These are phyloP conservation scores for Corvus hawaiiensis DNA, from an alignment of 2,113 vertebrate species.

Conservation along the genomic window DNA sequence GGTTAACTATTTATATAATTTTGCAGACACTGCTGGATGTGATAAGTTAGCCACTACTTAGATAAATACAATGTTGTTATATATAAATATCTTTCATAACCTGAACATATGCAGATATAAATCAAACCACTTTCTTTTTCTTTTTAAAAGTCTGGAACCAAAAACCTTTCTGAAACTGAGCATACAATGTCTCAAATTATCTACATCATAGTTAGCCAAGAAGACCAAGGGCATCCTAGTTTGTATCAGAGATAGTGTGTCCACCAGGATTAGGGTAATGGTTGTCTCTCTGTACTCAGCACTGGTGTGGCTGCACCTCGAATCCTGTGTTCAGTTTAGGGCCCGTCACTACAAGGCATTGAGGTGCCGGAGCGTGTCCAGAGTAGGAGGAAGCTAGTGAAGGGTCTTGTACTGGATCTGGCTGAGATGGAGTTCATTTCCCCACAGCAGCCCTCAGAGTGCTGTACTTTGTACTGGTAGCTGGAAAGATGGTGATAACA, in stretches of 20 bases:
- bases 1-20: background rate
- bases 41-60: background rate
- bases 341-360: background rate
- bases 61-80: background rate
- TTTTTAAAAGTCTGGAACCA: background rate
- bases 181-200: background rate
- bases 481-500: background rate
- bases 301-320: fast-evolving
- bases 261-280: background rate
- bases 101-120: background rate
- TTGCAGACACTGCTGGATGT: background rate
- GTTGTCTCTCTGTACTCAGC: background rate
- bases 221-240: background rate
- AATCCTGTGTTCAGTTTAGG: background rate
- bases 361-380: background rate
- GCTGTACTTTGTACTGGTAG: too few species aligned
- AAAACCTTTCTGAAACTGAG: background rate
- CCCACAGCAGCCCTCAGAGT: too few species aligned
- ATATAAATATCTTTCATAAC: background rate
- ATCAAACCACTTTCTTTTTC: background rate
- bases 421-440: background rate
- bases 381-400: background rate
- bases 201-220: background rate
- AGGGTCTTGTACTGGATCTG: background rate
- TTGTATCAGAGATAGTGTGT: background rate